Evolutionary conservation across 2,113 vertebrate species (phyloP).

Genomic region (Cyrtonyx montezumae): DNA sequence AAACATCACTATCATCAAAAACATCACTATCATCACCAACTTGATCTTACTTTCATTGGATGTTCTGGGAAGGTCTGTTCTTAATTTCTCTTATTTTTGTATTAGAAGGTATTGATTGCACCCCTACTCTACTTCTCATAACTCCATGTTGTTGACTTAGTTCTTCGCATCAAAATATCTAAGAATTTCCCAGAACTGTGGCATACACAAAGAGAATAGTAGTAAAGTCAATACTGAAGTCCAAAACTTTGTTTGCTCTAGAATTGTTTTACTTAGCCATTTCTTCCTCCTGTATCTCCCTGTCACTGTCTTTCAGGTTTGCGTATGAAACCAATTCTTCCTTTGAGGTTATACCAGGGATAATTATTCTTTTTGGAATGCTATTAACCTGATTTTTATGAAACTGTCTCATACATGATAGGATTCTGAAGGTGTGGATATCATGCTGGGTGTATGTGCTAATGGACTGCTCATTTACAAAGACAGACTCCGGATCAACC

Average conservation of each 20-base stretch:
- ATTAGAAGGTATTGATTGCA: neutral
- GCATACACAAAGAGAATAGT: neutral
- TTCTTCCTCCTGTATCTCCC: neutral
- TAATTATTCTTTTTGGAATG: neutral
- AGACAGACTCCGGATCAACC: constrained; percentile 96
- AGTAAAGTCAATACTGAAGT: neutral
- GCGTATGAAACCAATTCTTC: neutral
- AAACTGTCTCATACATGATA: constrained; percentile 58
- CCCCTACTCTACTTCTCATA: neutral
- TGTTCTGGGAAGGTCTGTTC: neutral
- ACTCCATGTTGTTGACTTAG: neutral
- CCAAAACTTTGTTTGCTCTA: neutral
- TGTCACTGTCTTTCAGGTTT: neutral
- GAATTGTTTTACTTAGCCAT: neutral
- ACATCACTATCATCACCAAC: neutral
- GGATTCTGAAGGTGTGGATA: constrained; percentile 98
- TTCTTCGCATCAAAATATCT: neutral
- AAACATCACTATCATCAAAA: neutral
- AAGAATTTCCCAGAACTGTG: neutral
- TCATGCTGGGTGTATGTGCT: constrained; percentile 96
- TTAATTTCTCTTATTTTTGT: neutral
- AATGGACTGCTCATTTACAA: constrained; percentile 98
- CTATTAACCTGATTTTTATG: neutral
- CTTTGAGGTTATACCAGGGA: neutral
- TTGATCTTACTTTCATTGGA: neutral